phyloP scores from a whole-genome alignment of 2,888 invertebrate species.

The Caenorhabditis doughertyi region DNA sequence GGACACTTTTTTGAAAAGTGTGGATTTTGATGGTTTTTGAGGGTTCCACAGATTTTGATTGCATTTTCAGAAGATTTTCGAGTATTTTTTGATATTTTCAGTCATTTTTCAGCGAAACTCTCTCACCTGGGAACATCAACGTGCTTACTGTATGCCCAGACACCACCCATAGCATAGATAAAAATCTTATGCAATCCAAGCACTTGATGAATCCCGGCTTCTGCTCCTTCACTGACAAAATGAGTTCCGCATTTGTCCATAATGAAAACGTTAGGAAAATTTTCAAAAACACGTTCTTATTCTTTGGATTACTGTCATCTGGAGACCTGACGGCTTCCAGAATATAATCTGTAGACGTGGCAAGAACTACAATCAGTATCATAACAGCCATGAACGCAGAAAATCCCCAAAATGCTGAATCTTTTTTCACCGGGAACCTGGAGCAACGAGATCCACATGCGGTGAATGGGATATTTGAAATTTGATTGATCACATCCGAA shows the following conservation, averaged over 20 bases:
- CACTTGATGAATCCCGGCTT: slow-evolving; percentile 69
- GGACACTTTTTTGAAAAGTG: too few species aligned
- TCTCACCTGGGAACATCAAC: slow-evolving; percentile 35
- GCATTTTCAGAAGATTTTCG: background rate
- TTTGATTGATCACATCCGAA: slow-evolving; percentile 23
- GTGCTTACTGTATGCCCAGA: slow-evolving; percentile 56
- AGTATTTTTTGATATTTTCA: too few species aligned
- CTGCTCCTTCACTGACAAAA: slow-evolving; percentile 57
- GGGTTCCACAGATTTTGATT: background rate
- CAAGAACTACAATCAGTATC: background rate
- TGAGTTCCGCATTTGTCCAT: slow-evolving; percentile 56
- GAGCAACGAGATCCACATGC: slow-evolving; percentile 35
- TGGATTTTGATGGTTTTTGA: background rate
- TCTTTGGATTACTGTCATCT: background rate
- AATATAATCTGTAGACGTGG: slow-evolving; percentile 33
- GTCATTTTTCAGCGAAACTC: background rate
- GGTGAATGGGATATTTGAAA: slow-evolving; percentile 20
- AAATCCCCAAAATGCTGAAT: slow-evolving; percentile 45
- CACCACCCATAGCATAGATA: slow-evolving; percentile 76
- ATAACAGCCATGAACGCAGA: slow-evolving; percentile 36
- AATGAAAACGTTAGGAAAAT: slow-evolving; percentile 60
- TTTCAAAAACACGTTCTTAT: background rate
- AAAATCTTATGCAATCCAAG: slow-evolving; percentile 73
- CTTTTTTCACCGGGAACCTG: slow-evolving; percentile 29
- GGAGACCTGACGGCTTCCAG: background rate